Percentiles rank a stretch among this genome's conserved stretches.
Evolutionary conservation across 1,140 invertebrate genomes (phyloP).

Genomic region (Dufourea novaeangliae): DNA sequence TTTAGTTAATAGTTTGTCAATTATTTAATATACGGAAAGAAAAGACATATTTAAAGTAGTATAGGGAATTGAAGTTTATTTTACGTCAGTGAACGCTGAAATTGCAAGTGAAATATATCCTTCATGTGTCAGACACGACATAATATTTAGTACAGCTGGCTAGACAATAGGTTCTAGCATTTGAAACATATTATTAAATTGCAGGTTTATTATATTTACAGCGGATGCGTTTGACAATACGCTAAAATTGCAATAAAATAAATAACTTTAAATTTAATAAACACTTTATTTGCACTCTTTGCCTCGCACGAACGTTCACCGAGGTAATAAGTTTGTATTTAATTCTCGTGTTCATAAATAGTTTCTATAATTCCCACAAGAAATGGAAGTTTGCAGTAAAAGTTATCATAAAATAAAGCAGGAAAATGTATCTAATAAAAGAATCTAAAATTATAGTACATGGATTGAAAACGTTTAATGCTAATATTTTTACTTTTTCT

Average conservation of each 20-base stretch:
- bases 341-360: no score
- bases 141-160: not conserved
- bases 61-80: not conserved
- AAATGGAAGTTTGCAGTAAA: no score
- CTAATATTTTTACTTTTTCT: no score
- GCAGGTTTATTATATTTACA: not conserved
- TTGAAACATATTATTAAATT: not conserved
- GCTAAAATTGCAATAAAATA: not conserved
- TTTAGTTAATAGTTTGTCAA: not conserved
- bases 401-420: no score
- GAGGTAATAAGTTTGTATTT: no score
- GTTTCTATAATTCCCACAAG: no score
- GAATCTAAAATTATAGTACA: not conserved
- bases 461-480: no score
- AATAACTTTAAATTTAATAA: not conserved
- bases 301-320: no score
- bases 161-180: not conserved
- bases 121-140: slow-evolving; percentile 1
- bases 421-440: not conserved
- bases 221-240: no score
- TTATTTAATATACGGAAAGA: not conserved
- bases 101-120: slow-evolving; percentile 27
- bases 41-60: not conserved
- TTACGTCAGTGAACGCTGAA: not conserved
- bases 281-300: no score